Base-by-base conservation (phyloP, 2,797 vertebrate species). In the Fistularia commersonii region DNA sequence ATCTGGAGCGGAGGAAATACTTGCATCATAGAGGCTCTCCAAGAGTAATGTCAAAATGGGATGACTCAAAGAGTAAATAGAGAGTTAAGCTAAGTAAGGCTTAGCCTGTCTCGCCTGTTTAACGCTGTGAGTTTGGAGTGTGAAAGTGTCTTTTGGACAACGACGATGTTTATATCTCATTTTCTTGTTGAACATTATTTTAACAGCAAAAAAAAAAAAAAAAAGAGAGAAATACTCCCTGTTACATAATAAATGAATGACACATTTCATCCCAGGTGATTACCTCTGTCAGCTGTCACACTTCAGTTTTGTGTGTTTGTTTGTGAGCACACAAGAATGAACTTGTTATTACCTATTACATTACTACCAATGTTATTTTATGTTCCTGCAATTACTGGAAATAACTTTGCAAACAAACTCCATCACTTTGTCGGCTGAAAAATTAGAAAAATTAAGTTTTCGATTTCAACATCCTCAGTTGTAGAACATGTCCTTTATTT, bases 31-130 rank as follows among this genome's bases (percentile, higher is more conserved):
- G 73, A 50, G 43, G 70, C 54, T 58, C 51, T 84, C 83, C 85
- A 82, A 85, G 76, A 85, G 80, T 82, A 82, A 85, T 66, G 82
- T 76, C 62, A 72, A 71, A 74, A 66, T 58, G 61, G 41, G 77
- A 76, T 83, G 81, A 87, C 77, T 85, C 81, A 82, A 69, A 75
- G 72, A 68, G 66, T 77, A 84, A 86, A 84, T 39, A 74, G 56
- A 34, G 73, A 74, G 61, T 41, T 74, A 67, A 78, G 80, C 78
- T 80, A 81, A 77, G 62, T 62, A 40, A 63, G 69, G 57, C 71
- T 66, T 11, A 40, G 55, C 33, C 58, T 64, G 74, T 80, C 64
- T 57, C 15, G 46, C 50, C 62, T 49, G 33, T 52, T 77, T 72
- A 68, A 35, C 48, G 8, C 51, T 64, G 36, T 52, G 44, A 68